Base-by-base conservation (phyloP, 2,888 invertebrate genomes). In the Dichetophora obliterata region DNA sequence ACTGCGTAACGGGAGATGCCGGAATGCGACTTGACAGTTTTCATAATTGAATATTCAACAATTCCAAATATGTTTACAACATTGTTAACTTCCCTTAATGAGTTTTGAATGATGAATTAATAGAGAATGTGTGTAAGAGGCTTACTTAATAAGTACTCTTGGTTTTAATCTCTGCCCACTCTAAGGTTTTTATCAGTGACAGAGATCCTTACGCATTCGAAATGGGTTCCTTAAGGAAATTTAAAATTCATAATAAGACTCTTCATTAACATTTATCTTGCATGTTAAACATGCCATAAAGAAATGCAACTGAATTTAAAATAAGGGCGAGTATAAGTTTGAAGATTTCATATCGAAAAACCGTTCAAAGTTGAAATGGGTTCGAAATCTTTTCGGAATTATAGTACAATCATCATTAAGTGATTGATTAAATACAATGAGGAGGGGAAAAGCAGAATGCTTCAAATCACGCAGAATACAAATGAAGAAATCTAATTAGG, bases 41-140 rank as follows among this genome's bases (percentile, higher is more conserved):
- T 71, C 57, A 71, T 71, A 71, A 71, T 71, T 71, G 54, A 71
- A 71, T 71, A 71, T 71, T 57, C 57, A 71, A 43, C 57, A 31
- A 71, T 71, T 71, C 57, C 57, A 22, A 50, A 68, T 68, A 68
- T 68, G 68, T 50, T 68, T 68, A 68, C 68, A 68, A 68, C 50
- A 68, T 68, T 68, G 68, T 50, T 68, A 68, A 68, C 68, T 68
- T 68, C 68, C 68, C 68, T 68, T 68, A 68, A 68, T 68, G 68
- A 68, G 68, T 68, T 68, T 68, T 68, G 68, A 68, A 68, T 68
- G 68, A 68, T 68, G 68, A 68, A 68, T 68, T 68, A 68, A 68
- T 68, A 68, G 48, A 50, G 16, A 50, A 68, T 48, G 48, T 68
- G 48, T 68, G 68, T 68, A 68, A 50, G 68, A 48, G 68, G 68